A percentile compares a stretch with the other conserved stretches of the same genome.
Conservation (phyloP, 1,140 invertebrate species). For the Pteromalus puparum region DNA sequence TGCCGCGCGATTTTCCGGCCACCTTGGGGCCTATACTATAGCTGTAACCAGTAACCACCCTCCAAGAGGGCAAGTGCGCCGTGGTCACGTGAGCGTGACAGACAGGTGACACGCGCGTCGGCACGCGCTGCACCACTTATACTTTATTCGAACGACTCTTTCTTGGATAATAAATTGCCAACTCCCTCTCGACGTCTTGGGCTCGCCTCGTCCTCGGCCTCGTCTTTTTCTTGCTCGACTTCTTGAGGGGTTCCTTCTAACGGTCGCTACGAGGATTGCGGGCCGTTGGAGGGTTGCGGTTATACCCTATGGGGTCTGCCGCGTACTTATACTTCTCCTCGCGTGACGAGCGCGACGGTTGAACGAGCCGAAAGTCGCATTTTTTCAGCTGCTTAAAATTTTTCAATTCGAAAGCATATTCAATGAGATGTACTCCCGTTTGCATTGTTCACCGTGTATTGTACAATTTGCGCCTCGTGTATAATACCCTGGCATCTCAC, state of each 20-base stretch:
- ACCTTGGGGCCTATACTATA: background rate
- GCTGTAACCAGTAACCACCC: slow-evolving; percentile 7
- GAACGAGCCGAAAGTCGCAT: background rate
- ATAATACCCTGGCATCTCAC: background rate
- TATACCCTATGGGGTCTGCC: background rate
- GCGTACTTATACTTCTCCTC: background rate
- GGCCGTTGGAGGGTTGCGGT: background rate
- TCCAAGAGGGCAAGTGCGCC: background rate
- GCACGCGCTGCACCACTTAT: slow-evolving; percentile 61
- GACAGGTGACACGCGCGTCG: slow-evolving; percentile 74
- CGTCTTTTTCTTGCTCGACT: background rate
- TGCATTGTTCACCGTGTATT: background rate
- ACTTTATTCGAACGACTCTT: background rate
- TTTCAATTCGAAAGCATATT: no score
- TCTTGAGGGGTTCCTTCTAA: background rate
- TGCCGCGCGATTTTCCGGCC: slow-evolving; percentile 25
- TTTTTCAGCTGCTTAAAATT: background rate
- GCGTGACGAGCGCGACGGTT: background rate
- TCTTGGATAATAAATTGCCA: slow-evolving; percentile 14
- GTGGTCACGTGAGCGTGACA: slow-evolving; percentile 67
- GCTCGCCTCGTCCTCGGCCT: background rate
- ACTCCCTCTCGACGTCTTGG: background rate
- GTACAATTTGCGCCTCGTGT: background rate
- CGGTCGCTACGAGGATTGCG: background rate
- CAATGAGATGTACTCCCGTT: background rate